Percentiles rank a stretch among this genome's conserved stretches.
Evolutionary conservation across 1,140 invertebrate species (phyloP).

Genomic region (Phocides pigmalion): DNA sequence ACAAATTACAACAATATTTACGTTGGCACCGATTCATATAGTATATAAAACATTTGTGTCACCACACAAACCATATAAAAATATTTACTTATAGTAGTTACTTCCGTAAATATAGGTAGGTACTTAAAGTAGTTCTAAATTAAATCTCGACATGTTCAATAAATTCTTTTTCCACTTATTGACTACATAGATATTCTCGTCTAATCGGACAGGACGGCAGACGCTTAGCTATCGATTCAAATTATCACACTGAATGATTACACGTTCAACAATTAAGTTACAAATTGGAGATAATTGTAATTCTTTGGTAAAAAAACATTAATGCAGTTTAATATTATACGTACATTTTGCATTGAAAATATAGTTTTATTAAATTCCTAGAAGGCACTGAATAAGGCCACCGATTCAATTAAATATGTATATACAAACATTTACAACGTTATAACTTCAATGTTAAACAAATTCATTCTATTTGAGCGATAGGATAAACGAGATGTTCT

Average conservation of each 20-base stretch:
- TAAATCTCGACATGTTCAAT: constrained; percentile 77
- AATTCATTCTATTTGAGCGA: constrained; percentile 28
- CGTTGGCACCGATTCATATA: constrained; percentile 82
- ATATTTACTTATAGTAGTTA: constrained; percentile 76
- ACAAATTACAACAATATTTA: constrained; percentile 82
- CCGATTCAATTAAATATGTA: constrained; percentile 19
- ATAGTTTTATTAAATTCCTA: constrained; percentile 6
- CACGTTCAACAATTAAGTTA: constrained; percentile 12
- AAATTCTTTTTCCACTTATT: constrained; percentile 73
- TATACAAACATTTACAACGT: constrained; percentile 26
- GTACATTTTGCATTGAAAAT: constrained; percentile 10
- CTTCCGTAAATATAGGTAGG: constrained; percentile 69
- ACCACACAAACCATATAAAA: constrained; percentile 78
- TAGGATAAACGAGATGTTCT: constrained; percentile 8
- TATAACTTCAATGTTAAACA: constrained; percentile 2
- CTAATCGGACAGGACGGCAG: constrained; percentile 48
- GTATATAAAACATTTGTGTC: constrained; percentile 77
- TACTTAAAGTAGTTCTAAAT: constrained; percentile 71
- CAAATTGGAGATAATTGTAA: constrained; percentile 21
- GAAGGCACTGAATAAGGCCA: constrained; percentile 17
- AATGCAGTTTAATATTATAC: constrained; percentile 21
- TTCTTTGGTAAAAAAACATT: constrained; percentile 38
- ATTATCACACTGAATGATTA: constrained; percentile 29
- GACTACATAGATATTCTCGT: constrained; percentile 68
- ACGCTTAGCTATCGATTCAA: constrained; percentile 23